phyloP scores from a whole-genome alignment of 2,888 invertebrate species.

The Crepidodera aurea region DNA sequence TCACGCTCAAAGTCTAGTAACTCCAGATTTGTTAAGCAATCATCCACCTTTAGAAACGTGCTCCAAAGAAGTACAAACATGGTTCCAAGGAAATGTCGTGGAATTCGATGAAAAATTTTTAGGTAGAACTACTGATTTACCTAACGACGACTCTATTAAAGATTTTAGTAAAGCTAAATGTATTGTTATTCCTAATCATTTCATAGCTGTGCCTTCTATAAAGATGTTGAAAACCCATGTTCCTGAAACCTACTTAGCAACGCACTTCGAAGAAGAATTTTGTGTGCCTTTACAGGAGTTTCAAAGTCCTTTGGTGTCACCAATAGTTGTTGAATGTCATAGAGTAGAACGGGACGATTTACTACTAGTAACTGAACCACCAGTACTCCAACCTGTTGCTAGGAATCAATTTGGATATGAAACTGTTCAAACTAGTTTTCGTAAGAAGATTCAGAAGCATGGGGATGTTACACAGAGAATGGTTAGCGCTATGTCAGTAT shows the following conservation, averaged over 20 bases:
- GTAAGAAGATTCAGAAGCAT: slow-evolving; percentile 51
- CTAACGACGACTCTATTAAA: slow-evolving; percentile 20
- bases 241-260: slow-evolving; percentile 46
- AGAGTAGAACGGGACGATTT: slow-evolving; percentile 38
- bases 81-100: slow-evolving; percentile 33
- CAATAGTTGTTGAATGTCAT: slow-evolving; percentile 29
- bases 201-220: slow-evolving; percentile 36
- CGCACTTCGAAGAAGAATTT: slow-evolving; percentile 37
- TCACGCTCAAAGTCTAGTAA: slow-evolving; percentile 54
- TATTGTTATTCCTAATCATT: slow-evolving; percentile 28
- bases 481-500: slow-evolving; percentile 58
- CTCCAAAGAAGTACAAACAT: slow-evolving; percentile 23
- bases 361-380: slow-evolving; percentile 45
- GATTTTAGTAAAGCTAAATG: slow-evolving; percentile 29
- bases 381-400: slow-evolving; percentile 53
- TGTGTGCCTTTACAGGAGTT: slow-evolving; percentile 45
- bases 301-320: slow-evolving; percentile 35
- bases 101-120: slow-evolving; percentile 31
- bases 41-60: slow-evolving; percentile 63
- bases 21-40: slow-evolving; percentile 69
- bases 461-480: slow-evolving; percentile 49
- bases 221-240: slow-evolving; percentile 49
- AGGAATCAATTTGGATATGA: slow-evolving; percentile 36
- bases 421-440: slow-evolving; percentile 23
- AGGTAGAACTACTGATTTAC: slow-evolving; percentile 26